phyloP scores from a whole-genome alignment of 2,888 invertebrate genomes.

The Polyploca ridens region DNA sequence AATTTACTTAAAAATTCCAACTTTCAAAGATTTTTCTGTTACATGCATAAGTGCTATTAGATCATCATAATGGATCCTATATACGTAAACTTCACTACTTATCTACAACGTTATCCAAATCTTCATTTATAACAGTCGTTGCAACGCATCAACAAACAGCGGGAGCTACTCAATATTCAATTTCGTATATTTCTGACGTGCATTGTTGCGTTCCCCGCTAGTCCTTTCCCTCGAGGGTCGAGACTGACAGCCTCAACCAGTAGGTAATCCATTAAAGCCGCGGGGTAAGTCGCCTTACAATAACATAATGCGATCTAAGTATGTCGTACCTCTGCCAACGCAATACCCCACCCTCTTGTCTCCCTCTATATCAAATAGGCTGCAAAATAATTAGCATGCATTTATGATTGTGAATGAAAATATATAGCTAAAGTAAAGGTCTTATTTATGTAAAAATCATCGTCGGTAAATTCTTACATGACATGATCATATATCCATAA shows the following conservation, averaged over 20 bases:
- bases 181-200: constrained; percentile 53
- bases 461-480: too few species aligned
- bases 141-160: constrained; percentile 14
- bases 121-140: neutral
- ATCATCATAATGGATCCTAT: too few species aligned
- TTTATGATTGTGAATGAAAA: too few species aligned
- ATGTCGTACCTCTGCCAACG: constrained; percentile 10
- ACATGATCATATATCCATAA: neutral
- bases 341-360: neutral
- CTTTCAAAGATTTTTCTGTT: too few species aligned
- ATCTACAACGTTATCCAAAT: neutral
- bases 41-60: too few species aligned
- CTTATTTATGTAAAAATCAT: too few species aligned
- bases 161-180: constrained; percentile 43
- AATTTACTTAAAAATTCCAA: too few species aligned
- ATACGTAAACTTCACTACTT: too few species aligned
- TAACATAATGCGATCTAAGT: constrained; percentile 24
- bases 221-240: constrained; percentile 38
- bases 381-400: neutral
- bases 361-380: neutral
- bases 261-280: constrained; percentile 50
- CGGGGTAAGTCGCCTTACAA: constrained; percentile 39
- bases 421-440: too few species aligned
- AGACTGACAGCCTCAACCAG: constrained; percentile 41
- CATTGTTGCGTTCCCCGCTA: constrained; percentile 39